Conservation (phyloP, 2,888 invertebrate genomes). For the Drosophila nigricruria region DNA sequence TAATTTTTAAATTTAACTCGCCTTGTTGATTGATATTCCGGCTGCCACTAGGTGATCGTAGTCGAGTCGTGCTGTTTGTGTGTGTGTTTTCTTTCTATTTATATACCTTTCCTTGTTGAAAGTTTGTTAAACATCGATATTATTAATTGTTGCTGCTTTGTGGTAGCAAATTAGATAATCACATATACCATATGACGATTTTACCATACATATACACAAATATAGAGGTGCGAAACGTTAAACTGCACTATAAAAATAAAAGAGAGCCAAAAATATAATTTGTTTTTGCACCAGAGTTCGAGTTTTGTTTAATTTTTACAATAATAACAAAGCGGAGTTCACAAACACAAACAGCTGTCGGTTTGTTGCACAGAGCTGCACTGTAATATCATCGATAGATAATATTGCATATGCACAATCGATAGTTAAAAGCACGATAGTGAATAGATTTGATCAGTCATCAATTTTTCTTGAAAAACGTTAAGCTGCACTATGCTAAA, state of each 20-base stretch:
- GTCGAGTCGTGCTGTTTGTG: not conserved
- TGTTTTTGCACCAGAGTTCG: conserved; percentile 17
- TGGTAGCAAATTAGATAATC: conserved; percentile 52
- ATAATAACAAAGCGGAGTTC: conserved; percentile 56
- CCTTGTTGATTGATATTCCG: conserved; percentile 45
- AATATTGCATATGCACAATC: not conserved
- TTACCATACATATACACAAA: not conserved
- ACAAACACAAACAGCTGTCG: conserved; percentile 54
- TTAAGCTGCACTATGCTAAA: conserved; percentile 13
- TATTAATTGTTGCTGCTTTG: conserved; percentile 17
- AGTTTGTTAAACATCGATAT: conserved; percentile 49
- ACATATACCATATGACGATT: conserved; percentile 16
- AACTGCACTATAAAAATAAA: conserved; percentile 12
- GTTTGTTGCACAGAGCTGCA: conserved; percentile 31
- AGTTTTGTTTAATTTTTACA: conserved; percentile 29
- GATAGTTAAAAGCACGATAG: not conserved
- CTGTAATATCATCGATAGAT: not conserved
- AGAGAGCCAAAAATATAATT: conserved; percentile 21
- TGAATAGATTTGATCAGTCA: too few species aligned
- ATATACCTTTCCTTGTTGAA: conserved; percentile 16
- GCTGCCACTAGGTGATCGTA: conserved; percentile 26
- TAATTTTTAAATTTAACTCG: conserved; percentile 39
- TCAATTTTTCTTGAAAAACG: too few species aligned
- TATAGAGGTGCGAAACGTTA: conserved; percentile 1
- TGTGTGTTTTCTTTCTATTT: conserved; percentile 9